Evolutionary conservation across 2,888 invertebrate species (phyloP).

Genomic region (Smittia sp.): DNA sequence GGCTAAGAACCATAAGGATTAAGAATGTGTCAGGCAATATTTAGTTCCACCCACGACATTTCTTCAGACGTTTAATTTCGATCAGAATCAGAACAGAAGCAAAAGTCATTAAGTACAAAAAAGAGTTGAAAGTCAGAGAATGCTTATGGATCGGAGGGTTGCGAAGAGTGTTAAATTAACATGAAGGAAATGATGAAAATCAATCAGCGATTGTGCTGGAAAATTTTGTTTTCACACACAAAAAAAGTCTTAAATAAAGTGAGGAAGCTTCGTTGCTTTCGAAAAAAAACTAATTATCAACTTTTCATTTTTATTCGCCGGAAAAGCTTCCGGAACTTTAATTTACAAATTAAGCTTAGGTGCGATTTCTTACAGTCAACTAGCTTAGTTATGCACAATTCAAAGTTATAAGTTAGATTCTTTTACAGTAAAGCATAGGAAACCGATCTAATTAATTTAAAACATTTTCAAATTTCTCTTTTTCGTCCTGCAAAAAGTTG

Average conservation of each 20-base stretch:
- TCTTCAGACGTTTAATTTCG: not conserved
- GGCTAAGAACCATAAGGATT: no score
- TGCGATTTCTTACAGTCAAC: not conserved
- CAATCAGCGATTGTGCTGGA: not conserved
- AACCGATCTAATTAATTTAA: not conserved
- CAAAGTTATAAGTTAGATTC: not conserved
- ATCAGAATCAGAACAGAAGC: not conserved
- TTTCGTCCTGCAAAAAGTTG: not conserved
- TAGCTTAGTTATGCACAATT: slow-evolving; percentile 3
- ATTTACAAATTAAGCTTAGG: not conserved
- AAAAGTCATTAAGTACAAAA: slow-evolving; percentile 34
- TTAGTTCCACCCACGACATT: no score
- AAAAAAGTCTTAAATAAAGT: not conserved
- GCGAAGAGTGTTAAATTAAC: not conserved
- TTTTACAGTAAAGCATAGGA: not conserved
- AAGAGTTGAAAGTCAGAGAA: not conserved
- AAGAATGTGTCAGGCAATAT: no score
- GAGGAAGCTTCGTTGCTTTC: not conserved
- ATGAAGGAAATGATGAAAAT: not conserved
- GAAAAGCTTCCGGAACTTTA: not conserved
- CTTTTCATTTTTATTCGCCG: not conserved
- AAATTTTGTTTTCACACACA: slow-evolving; percentile 5
- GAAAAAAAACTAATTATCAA: not conserved
- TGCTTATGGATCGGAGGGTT: not conserved
- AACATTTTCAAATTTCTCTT: not conserved